Evolutionary conservation across 1,140 invertebrate species (phyloP).

Genomic region (Bombus waltoni): DNA sequence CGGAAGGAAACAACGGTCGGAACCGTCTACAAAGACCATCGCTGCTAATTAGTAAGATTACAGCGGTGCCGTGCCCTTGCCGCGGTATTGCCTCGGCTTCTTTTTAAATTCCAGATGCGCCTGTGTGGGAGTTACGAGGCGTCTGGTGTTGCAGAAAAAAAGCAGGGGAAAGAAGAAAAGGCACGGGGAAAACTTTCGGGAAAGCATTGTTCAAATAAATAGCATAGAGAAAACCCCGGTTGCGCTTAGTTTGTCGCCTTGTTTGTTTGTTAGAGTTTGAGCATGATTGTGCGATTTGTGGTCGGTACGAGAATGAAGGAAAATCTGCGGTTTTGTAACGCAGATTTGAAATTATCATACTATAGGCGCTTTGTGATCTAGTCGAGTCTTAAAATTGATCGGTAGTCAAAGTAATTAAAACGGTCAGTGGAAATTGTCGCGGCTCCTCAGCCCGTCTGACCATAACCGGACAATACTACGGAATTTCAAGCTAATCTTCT

Average conservation of each 20-base stretch:
- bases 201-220: background rate
- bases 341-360: background rate
- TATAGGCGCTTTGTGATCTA: too few relatives aligned
- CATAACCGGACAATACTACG: background rate
- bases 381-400: background rate
- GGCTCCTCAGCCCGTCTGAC: too few relatives aligned
- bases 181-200: too few relatives aligned
- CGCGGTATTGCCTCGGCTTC: background rate
- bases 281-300: too few relatives aligned
- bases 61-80: background rate
- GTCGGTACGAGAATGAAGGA: too few relatives aligned
- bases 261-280: too few relatives aligned
- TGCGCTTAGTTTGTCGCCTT: too few relatives aligned
- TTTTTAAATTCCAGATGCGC: constrained; percentile 36
- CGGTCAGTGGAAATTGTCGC: background rate
- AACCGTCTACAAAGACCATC: constrained; percentile 38
- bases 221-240: too few relatives aligned
- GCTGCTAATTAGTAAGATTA: constrained; percentile 56
- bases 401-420: background rate
- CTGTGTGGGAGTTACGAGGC: background rate
- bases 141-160: background rate
- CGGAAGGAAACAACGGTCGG: constrained; percentile 30
- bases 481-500: background rate
- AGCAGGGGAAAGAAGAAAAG: background rate
- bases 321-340: too few relatives aligned